These are phyloP conservation scores for Mareca strepera DNA, from an alignment of 2,797 vertebrate genomes.

Conservation along the genomic window DNA sequence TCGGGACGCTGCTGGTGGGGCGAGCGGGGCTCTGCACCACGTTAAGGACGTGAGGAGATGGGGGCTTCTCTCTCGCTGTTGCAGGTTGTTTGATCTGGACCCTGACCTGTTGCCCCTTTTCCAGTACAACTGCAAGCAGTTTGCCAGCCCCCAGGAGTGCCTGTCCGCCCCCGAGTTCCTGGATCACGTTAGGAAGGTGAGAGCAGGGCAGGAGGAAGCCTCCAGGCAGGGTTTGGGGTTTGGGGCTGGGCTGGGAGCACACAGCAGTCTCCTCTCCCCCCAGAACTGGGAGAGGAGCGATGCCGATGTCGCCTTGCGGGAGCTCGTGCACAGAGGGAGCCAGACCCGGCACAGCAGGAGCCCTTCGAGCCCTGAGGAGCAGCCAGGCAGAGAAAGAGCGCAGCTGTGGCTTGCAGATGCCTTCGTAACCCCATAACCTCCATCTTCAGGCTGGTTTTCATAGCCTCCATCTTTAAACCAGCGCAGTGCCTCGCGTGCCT, in stretches of 20 bases:
- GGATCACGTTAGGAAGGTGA: constrained; percentile 95
- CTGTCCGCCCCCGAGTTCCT: constrained; percentile 92
- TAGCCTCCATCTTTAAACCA: not conserved
- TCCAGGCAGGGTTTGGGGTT: not conserved
- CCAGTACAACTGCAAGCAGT: constrained; percentile 87
- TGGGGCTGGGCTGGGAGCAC: accelerated
- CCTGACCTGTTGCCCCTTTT: constrained; percentile 90
- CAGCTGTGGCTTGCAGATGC: not conserved
- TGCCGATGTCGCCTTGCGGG: not conserved
- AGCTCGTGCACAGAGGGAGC: not conserved
- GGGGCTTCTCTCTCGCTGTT: not conserved
- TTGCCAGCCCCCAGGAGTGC: constrained; percentile 88
- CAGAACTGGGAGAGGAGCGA: not conserved
- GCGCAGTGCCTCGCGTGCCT: not conserved
- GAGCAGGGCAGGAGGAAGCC: not conserved
- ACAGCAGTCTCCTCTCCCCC: not conserved
- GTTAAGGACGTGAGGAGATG: not conserved
- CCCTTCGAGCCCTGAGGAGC: not conserved
- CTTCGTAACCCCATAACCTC: not conserved
- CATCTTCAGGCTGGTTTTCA: not conserved
- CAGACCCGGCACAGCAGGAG: not conserved
- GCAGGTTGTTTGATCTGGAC: constrained; percentile 93
- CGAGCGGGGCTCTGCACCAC: not conserved
- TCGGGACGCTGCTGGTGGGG: not conserved
- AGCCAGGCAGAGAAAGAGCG: accelerated